Conservation (phyloP, 2,888 invertebrate species). For the Pantelozetes paolii region DNA sequence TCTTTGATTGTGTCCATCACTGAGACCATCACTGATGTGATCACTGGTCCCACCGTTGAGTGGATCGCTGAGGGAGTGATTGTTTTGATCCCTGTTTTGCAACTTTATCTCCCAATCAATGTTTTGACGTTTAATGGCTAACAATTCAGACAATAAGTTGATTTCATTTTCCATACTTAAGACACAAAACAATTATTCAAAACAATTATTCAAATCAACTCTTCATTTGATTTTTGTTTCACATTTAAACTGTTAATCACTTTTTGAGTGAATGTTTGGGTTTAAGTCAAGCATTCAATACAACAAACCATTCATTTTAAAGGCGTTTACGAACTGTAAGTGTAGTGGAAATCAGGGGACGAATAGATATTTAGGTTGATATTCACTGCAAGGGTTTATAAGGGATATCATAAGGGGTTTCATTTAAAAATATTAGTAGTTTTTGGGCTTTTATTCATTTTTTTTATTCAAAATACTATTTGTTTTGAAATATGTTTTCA, state of each 20-base stretch:
- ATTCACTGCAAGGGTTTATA: no score
- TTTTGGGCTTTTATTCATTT: no score
- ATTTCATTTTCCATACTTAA: conserved; percentile 8
- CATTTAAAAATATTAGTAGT: no score
- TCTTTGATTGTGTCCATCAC: neutral
- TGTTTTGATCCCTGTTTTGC: neutral
- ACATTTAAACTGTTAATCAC: conserved; percentile 1
- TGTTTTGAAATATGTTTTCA: no score
- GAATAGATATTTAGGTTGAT: neutral
- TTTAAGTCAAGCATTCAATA: neutral
- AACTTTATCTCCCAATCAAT: conserved; percentile 28
- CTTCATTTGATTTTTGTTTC: neutral
- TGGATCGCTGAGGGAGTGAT: neutral
- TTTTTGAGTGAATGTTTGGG: neutral
- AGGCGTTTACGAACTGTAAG: neutral
- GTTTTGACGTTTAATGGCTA: conserved; percentile 28
- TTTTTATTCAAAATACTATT: no score
- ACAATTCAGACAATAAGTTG: conserved; percentile 22
- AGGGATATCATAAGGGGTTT: no score
- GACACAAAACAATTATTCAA: neutral
- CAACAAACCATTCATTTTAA: conserved; percentile 8
- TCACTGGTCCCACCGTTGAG: no score
- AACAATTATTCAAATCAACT: no score
- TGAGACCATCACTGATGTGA: neutral
- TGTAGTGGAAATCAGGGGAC: neutral